These are phyloP conservation scores for Thamnophis elegans DNA, from an alignment of 2,797 vertebrate species.

Conservation along the genomic window DNA sequence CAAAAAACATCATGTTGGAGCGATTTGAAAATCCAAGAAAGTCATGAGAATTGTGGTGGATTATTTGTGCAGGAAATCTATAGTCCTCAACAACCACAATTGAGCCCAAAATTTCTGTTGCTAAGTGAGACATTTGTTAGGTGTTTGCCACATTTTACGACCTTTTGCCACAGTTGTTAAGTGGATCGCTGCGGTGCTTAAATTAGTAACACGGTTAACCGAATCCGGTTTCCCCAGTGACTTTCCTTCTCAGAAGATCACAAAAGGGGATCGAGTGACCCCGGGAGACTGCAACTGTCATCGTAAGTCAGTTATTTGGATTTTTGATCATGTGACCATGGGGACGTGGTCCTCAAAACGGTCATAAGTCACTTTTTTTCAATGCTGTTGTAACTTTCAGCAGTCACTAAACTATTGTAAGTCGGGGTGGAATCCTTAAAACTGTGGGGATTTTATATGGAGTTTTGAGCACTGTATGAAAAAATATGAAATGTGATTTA, in stretches of 20 bases:
- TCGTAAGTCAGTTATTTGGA: neutral
- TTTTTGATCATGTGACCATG: neutral
- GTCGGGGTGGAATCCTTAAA: too few species aligned
- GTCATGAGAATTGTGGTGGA: neutral
- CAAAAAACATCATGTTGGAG: neutral
- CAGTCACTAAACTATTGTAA: neutral
- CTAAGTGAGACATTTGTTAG: neutral
- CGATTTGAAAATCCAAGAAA: neutral
- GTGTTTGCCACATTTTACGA: neutral
- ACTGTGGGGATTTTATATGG: too few species aligned
- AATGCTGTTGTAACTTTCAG: neutral
- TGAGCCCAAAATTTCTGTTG: neutral
- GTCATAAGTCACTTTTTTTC: neutral
- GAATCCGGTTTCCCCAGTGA: neutral
- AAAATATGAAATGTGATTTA: too few species aligned
- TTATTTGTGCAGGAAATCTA: neutral
- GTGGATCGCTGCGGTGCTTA: neutral
- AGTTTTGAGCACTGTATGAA: too few species aligned
- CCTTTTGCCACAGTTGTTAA: neutral
- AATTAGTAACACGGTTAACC: neutral
- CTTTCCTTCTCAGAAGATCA: neutral
- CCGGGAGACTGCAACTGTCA: neutral
- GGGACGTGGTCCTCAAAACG: too few species aligned
- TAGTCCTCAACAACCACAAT: neutral
- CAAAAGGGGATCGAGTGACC: neutral